Evolutionary conservation across 2,113 vertebrate genomes (phyloP), one percentile per base, ranked within the genome.

Genomic region (Actenoides lindsayi): DNA sequence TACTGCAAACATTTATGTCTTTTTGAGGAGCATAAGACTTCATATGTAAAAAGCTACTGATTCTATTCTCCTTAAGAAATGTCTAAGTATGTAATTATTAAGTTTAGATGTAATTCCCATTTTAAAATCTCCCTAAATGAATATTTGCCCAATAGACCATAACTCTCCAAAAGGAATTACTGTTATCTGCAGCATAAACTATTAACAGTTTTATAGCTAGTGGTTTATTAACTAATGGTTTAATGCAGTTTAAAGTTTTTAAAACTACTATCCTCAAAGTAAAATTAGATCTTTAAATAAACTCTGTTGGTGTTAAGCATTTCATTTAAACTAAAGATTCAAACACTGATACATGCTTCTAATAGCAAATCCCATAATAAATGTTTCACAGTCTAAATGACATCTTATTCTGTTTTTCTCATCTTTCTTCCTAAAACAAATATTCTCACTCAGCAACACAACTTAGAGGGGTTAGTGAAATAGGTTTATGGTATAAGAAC

Each of bases 381-480:
- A 27, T 3, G 41, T 5, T 93, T 23, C 17, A 57, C 7, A 35
- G 24, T 73, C 44, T 62, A 89, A 68, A 60, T 48, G 30, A 65
- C 21, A 79, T 64, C 68, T 75, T 68, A 60, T 2, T 82, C 23
- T 10, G 50, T 62, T 91, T 53, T 81, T 53, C 59, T 60, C 56
- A 83, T 70, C 13, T 33, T 81, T 92, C 94, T 65, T 92, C 54
- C 54, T 83, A 85, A 97, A 93, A 79, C 62, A 75, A 88, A 86
- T 46, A 48, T 78, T 93, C 69, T 93, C 37, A 75, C 42, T 81
- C 78, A 64, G 77, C 76, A 95, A 89, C 46, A 71, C 76, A 93
- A 42, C 48, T 85, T 83, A 42, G 0, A 95, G 65, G 87, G 80
- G 79, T 83, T 63, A 94, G 35, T 88, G 86, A 85, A 95, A 92